Evolutionary conservation across 2,797 vertebrate species (phyloP), one percentile per base, ranked within the genome.

Genomic region (Poecilia gillii): DNA sequence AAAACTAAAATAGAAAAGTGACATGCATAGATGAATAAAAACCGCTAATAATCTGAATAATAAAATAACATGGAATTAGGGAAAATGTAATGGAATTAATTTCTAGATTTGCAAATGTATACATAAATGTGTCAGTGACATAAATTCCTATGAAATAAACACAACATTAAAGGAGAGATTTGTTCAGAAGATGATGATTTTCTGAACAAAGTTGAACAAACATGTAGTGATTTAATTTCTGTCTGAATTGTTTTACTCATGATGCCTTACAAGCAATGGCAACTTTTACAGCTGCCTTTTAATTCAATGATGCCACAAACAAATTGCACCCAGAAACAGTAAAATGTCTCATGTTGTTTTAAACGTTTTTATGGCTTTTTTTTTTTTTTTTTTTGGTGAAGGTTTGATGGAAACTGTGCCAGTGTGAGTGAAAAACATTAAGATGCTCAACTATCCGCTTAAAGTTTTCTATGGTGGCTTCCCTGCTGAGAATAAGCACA

Each of bases 141-240:
- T 59, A 31, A 4, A 57, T 33, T 13, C n/a, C n/a, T 31, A 4
- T 31, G n/a, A 31, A 59, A 49, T 28, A 33, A 62, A 33, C 1
- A 16, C 2, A 59, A n/a, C 55, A 28, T 16, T 12, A 33, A 16
- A 18, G 13, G 12, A 33, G 59, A 62, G 28, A 62, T 62, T 62
- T 62, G 59, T 62, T 62, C 59, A 62, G 9, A 62, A 59, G 57
- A 62, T 62, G 25, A 57, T 6, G 53, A 59, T 59, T 59, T 59
- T 59, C 55, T 14, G 4, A 49, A 20, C 47, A 49, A 49, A 49
- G 4, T 62, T 62, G 4, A 62, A 62, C 5, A 6, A 64, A 20
- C 9, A 20, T 3, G 16, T 64, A 6, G 47, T 20, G 47, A 1
- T 66, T 7, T 39, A 66, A 39, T 36, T 20, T 66, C 62, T 64